These are phyloP conservation scores for Boulengeromyrus knoepffleri DNA, from an alignment of 2,113 vertebrate species.

Conservation along the genomic window DNA sequence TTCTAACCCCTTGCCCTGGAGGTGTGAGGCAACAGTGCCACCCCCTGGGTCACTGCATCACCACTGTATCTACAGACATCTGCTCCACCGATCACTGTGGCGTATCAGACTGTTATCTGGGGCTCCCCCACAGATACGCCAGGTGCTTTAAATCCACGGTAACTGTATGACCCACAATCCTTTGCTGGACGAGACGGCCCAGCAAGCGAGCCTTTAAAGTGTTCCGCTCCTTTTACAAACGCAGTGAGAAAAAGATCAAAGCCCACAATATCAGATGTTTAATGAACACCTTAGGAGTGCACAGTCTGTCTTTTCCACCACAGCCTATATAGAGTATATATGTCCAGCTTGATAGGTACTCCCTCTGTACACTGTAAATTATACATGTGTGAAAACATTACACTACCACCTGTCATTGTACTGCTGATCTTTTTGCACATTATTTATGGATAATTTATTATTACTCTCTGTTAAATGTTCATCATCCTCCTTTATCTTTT, in stretches of 20 bases:
- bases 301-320: neutral
- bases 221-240: neutral
- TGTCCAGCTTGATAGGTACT: neutral
- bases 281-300: neutral
- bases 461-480: neutral
- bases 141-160: neutral
- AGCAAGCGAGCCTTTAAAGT: neutral
- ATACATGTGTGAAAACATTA: neutral
- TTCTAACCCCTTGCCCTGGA: neutral
- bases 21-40: neutral
- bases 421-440: neutral
- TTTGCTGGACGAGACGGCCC: neutral
- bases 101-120: neutral
- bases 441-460: neutral
- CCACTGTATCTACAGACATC: neutral
- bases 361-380: neutral
- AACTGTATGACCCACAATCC: neutral
- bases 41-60: neutral
- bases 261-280: neutral
- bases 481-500: neutral
- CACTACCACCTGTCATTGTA: neutral
- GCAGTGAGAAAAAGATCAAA: neutral
- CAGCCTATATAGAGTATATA: neutral
- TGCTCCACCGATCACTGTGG: neutral
- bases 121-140: neutral